Evolutionary conservation across 2,113 vertebrate genomes (phyloP).

Genomic region (Poeciliopsis turrubarensis): DNA sequence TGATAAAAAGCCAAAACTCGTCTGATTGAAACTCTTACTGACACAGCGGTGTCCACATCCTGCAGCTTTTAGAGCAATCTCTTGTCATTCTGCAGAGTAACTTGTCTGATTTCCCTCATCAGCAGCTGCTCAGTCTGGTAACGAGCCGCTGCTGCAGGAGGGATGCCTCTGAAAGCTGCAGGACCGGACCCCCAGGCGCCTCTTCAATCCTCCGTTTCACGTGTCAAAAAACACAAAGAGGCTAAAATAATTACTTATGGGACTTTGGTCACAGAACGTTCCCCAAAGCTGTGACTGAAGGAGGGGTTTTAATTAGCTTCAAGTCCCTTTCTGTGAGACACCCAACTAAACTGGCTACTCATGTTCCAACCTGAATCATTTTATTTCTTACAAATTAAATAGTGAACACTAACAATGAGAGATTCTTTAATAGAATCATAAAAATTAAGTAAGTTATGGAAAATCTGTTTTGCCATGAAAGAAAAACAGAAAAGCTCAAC

Average conservation of each 20-base stretch:
- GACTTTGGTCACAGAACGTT: not conserved
- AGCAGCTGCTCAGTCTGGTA: too few relatives aligned
- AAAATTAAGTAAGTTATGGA: too few relatives aligned
- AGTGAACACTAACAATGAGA: not conserved
- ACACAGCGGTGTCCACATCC: too few relatives aligned
- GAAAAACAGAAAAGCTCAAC: too few relatives aligned
- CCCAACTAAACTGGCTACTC: not conserved
- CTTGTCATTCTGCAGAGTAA: too few relatives aligned
- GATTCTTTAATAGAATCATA: not conserved
- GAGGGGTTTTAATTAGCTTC: not conserved
- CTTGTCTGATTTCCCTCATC: too few relatives aligned
- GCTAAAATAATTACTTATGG: not conserved
- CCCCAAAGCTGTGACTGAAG: not conserved
- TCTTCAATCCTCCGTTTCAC: too few relatives aligned
- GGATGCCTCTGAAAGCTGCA: not conserved
- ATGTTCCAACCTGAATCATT: not conserved
- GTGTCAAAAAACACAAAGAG: not conserved
- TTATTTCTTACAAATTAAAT: too few relatives aligned
- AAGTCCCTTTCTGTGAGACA: not conserved
- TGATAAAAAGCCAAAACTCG: too few relatives aligned
- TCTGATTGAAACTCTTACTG: too few relatives aligned
- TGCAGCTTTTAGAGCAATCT: too few relatives aligned
- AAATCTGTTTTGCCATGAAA: too few relatives aligned
- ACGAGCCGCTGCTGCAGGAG: not conserved
- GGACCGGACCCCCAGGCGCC: not conserved